phyloP scores from a whole-genome alignment of 2,888 invertebrate genomes.

The Pollenia labialis region DNA sequence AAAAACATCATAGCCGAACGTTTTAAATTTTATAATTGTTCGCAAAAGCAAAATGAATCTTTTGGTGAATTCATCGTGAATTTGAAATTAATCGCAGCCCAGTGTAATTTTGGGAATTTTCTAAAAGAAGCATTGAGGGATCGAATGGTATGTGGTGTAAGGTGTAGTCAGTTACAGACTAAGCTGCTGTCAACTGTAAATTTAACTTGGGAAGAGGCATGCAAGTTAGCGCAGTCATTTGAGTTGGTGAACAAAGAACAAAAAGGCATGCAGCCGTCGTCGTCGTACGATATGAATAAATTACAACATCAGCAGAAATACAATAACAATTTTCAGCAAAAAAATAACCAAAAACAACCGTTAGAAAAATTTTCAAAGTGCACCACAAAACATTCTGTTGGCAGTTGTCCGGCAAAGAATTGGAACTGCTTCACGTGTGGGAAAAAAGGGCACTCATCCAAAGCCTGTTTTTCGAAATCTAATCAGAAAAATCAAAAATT shows the following conservation, averaged over 20 bases:
- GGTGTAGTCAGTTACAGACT: neutral
- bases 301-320: slow-evolving; percentile 5
- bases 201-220: slow-evolving; percentile 27
- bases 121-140: slow-evolving; percentile 15
- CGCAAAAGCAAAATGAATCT: slow-evolving; percentile 30
- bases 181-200: slow-evolving; percentile 39
- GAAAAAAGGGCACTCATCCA: slow-evolving; percentile 43
- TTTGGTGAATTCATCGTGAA: slow-evolving; percentile 1
- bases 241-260: no score
- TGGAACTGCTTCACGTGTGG: slow-evolving; percentile 34
- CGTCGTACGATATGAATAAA: slow-evolving; percentile 4
- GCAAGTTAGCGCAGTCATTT: neutral
- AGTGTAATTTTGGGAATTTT: slow-evolving; percentile 23
- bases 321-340: slow-evolving; percentile 24
- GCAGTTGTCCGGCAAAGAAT: slow-evolving; percentile 29
- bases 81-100: neutral
- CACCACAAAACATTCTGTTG: slow-evolving; percentile 38
- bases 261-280: no score
- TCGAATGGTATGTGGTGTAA: neutral
- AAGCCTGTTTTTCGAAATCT: slow-evolving; percentile 27
- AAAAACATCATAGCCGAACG: slow-evolving; percentile 45
- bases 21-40: slow-evolving; percentile 46
- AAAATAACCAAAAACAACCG: slow-evolving; percentile 14
- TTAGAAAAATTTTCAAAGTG: slow-evolving; percentile 37
- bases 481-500: neutral